Conservation (phyloP, 2,113 vertebrate genomes). For the Microtus richardsoni region DNA sequence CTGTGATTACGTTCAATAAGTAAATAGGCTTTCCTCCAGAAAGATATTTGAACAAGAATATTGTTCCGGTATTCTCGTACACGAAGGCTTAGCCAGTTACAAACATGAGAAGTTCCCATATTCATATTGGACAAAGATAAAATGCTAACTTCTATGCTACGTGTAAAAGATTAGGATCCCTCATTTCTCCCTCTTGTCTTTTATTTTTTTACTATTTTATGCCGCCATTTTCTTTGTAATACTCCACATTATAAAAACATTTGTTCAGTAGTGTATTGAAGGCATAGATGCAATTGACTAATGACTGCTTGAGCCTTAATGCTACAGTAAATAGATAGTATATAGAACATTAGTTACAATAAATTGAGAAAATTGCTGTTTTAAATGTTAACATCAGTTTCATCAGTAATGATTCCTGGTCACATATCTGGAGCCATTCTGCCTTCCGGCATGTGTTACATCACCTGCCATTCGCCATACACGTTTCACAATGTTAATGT, state of each 20-base stretch:
- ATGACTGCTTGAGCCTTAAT: not conserved
- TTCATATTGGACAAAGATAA: not conserved
- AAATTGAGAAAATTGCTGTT: slow-evolving; percentile 6
- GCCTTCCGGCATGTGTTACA: not conserved
- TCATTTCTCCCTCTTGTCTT: not conserved
- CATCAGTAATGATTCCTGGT: not conserved
- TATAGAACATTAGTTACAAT: not conserved
- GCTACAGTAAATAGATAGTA: not conserved
- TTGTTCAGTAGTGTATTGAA: not conserved
- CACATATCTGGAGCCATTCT: not conserved
- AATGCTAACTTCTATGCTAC: not conserved
- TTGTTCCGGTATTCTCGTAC: not conserved
- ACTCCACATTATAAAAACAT: not conserved
- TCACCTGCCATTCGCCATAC: not conserved
- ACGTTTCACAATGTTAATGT: not conserved
- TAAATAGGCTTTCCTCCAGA: not conserved
- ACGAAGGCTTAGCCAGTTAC: not conserved
- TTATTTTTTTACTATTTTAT: not conserved
- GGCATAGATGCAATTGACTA: not conserved
- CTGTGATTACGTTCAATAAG: not conserved
- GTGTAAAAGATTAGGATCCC: not conserved
- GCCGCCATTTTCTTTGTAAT: not conserved
- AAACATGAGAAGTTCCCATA: not conserved
- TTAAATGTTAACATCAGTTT: not conserved
- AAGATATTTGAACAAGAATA: not conserved